Evolutionary conservation across 2,113 vertebrate genomes (phyloP), one percentile per base, ranked within the genome.

Genomic region (Ptyas mucosa): DNA sequence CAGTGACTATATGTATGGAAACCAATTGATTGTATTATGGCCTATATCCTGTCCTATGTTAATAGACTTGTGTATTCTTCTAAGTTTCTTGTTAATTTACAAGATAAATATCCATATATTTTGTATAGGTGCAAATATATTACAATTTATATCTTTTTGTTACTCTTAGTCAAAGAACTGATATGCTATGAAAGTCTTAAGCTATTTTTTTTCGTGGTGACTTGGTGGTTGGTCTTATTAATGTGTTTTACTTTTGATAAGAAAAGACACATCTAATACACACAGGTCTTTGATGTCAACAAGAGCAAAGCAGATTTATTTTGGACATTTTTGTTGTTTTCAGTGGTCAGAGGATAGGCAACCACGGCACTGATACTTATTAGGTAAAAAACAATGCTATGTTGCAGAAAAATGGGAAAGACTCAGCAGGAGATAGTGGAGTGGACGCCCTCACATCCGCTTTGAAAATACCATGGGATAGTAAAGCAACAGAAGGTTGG

Each of bases 251-350:
- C 4, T 69, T 91, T 91, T 86, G 54, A 46, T 91, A 43, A 51
- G 3, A 91, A 89, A 90, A 95, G 90, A 95, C 51, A 94, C 49
- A 91, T 93, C 85, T 81, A 81, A 58, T 43, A 39, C 34, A 90
- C 87, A 92, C 69, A 29, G 91, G 92, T 18, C 39, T 91, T 87
- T 54, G 85, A 93, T 90, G 89, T 69, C 90, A 86, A 94, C 87
- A 90, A 69, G 24, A 90, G 23, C 91, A 89, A 86, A 95, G 93
- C 54, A 88, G 90, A 46, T 97, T 97, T 97, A 89, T 97, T 97
- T 49, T 87, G 86, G 92, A 39, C 29, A 87, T 92, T 93, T 93
- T 64, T 51, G 81, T 64, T 57, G 49, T 64, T 91, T 91, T 92
- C 92, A 89, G 91, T 51, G 3, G 6, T 2, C 90, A 90, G 52